Evolutionary conservation across 2,888 invertebrate genomes (phyloP).

Genomic region (Celastrina argiolus): DNA sequence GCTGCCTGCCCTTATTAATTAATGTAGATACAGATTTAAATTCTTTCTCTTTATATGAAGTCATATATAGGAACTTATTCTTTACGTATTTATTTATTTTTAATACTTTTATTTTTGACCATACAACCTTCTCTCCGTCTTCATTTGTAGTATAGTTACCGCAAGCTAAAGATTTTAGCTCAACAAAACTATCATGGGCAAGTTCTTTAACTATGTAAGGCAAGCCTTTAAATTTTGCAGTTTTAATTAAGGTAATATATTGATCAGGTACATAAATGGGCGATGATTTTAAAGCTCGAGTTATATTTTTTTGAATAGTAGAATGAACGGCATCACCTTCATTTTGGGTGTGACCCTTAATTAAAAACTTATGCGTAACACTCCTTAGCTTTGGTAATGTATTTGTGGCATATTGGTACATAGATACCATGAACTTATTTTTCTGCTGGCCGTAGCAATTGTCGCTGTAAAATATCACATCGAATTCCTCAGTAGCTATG

Average conservation of each 20-base stretch:
- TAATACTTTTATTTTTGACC: too few relatives aligned
- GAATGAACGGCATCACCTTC: constrained; percentile 12
- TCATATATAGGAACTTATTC: too few relatives aligned
- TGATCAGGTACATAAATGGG: constrained; percentile 20
- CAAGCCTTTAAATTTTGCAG: constrained; percentile 4
- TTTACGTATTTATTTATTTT: too few relatives aligned
- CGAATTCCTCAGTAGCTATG: constrained; percentile 8
- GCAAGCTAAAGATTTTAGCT: constrained; percentile 3
- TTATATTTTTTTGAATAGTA: constrained; percentile 10
- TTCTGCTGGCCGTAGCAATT: constrained; percentile 19
- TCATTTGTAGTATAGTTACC: too few relatives aligned
- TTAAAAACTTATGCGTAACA: constrained; percentile 16
- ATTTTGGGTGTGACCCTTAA: constrained; percentile 10
- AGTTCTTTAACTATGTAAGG: constrained; percentile 4
- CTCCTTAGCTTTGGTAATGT: constrained; percentile 14
- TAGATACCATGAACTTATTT: constrained; percentile 13
- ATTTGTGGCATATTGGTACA: constrained; percentile 13
- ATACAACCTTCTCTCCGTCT: too few relatives aligned
- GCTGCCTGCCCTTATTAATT: too few relatives aligned
- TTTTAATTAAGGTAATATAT: constrained; percentile 16
- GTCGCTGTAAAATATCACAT: constrained; percentile 17
- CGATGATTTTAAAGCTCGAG: constrained; percentile 15
- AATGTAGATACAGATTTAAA: too few relatives aligned
- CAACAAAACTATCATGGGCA: constrained; percentile 7
- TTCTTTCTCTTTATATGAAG: too few relatives aligned